These are phyloP conservation scores for Conchocele bisecta DNA, from an alignment of 2,888 invertebrate species.

Conservation along the genomic window DNA sequence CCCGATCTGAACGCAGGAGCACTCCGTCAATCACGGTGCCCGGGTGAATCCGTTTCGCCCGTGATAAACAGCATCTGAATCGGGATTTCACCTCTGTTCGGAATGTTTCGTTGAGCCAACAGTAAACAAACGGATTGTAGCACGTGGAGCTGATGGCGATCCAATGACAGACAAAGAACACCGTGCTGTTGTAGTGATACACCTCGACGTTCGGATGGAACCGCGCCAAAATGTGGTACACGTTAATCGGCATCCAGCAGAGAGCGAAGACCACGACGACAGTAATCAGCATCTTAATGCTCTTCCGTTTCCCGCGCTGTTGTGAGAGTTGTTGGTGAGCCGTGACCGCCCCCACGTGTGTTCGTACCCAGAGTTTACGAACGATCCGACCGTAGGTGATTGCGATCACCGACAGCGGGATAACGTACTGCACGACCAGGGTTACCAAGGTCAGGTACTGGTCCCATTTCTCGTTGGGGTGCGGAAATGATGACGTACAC, in stretches of 20 bases:
- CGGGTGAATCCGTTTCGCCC: slow-evolving; percentile 56
- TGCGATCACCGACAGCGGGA: slow-evolving; percentile 82
- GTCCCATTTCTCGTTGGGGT: slow-evolving; percentile 75
- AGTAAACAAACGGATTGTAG: slow-evolving; percentile 84
- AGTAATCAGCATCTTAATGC: slow-evolving; percentile 83
- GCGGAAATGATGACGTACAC: slow-evolving; percentile 80
- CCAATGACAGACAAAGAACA: slow-evolving; percentile 83
- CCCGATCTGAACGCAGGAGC: slow-evolving; percentile 53
- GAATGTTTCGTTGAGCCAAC: slow-evolving; percentile 84
- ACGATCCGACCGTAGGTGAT: slow-evolving; percentile 82
- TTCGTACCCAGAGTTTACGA: slow-evolving; percentile 78
- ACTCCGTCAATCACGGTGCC: slow-evolving; percentile 60
- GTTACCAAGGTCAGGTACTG: slow-evolving; percentile 81
- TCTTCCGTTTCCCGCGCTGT: slow-evolving; percentile 81
- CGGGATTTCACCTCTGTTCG: slow-evolving; percentile 78
- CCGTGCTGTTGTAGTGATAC: slow-evolving; percentile 80
- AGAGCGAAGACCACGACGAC: slow-evolving; percentile 83
- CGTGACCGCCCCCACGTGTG: slow-evolving; percentile 82
- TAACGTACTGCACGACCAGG: slow-evolving; percentile 82
- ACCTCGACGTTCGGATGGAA: slow-evolving; percentile 75
- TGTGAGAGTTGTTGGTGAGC: slow-evolving; percentile 81
- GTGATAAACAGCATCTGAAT: slow-evolving; percentile 74
- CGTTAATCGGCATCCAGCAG: slow-evolving; percentile 84
- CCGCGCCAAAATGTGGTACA: slow-evolving; percentile 83
- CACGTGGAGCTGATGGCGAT: slow-evolving; percentile 84